Evolutionary conservation across 2,797 vertebrate genomes (phyloP).

Genomic region (Adrianichthys oophorus): DNA sequence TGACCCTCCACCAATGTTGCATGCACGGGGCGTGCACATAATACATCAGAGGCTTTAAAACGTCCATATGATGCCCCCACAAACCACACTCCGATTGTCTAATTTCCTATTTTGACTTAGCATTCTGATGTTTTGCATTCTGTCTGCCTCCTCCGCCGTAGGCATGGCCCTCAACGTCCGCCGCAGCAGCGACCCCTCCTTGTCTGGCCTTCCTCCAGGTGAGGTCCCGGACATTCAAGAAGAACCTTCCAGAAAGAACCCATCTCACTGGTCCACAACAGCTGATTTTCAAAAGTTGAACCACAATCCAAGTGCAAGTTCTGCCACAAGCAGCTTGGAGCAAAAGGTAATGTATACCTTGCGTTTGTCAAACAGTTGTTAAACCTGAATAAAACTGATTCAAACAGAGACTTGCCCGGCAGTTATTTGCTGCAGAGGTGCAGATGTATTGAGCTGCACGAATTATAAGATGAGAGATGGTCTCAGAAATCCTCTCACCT

Average conservation of each 20-base stretch:
- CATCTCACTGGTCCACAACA: constrained; percentile 90
- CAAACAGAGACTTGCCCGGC: constrained; percentile 12
- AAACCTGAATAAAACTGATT: background rate
- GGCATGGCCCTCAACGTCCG: constrained; percentile 96
- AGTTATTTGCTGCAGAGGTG: constrained; percentile 18
- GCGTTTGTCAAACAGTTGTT: too few species aligned
- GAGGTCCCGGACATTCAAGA: constrained; percentile 82
- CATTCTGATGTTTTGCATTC: background rate
- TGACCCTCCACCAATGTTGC: too few species aligned
- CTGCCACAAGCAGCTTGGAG: constrained; percentile 79
- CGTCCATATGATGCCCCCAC: too few species aligned
- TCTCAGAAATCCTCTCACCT: constrained; percentile 36
- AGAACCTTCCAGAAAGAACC: constrained; percentile 92
- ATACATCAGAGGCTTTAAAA: too few species aligned
- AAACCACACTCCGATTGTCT: too few species aligned
- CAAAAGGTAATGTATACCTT: constrained; percentile 81
- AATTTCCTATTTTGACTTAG: background rate
- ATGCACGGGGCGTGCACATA: too few species aligned
- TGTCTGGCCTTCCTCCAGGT: constrained; percentile 73
- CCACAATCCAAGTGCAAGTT: constrained; percentile 50
- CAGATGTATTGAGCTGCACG: constrained; percentile 27
- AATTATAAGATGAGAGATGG: constrained; percentile 36
- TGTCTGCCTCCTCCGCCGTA: constrained; percentile 48
- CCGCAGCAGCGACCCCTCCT: constrained; percentile 93
- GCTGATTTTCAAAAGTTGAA: constrained; percentile 87